Evolutionary conservation across 2,797 vertebrate genomes (phyloP).

Genomic region (Spheniscus humboldti): DNA sequence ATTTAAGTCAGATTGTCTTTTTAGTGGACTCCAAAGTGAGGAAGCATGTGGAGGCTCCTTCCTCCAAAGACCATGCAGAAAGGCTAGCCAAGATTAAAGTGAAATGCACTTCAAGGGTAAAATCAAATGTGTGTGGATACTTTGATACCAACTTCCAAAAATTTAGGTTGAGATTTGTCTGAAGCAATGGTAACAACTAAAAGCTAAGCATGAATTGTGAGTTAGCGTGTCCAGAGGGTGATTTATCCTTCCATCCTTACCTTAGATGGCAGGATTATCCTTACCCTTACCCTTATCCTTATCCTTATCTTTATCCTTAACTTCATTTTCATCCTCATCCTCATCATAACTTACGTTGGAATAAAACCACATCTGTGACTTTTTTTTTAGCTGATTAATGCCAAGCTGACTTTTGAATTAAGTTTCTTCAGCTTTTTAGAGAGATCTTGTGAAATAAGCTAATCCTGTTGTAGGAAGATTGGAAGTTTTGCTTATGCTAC

Average conservation of each 20-base stretch:
- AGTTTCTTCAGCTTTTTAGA: not conserved
- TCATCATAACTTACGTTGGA: not conserved
- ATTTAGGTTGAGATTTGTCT: not conserved
- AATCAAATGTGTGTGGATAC: not conserved
- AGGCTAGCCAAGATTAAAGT: not conserved
- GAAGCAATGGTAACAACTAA: not conserved
- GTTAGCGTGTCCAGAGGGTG: not conserved
- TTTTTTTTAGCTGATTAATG: not conserved
- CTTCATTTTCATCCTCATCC: not conserved
- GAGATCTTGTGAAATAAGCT: not conserved
- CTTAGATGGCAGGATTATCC: not conserved
- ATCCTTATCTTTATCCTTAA: not conserved
- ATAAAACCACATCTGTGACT: not conserved
- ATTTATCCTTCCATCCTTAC: not conserved
- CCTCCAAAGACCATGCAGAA: not conserved
- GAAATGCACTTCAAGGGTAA: not conserved
- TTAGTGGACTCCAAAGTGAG: not conserved
- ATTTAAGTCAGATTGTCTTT: not conserved
- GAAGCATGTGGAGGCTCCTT: not conserved
- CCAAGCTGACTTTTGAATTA: not conserved
- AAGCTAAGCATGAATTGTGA: not conserved
- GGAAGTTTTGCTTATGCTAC: not conserved
- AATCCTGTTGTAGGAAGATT: not conserved
- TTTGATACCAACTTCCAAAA: not conserved
- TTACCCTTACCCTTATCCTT: not conserved